Evolutionary conservation across 2,797 vertebrate species (phyloP).

Genomic region (Urocyon cinereoargenteus): DNA sequence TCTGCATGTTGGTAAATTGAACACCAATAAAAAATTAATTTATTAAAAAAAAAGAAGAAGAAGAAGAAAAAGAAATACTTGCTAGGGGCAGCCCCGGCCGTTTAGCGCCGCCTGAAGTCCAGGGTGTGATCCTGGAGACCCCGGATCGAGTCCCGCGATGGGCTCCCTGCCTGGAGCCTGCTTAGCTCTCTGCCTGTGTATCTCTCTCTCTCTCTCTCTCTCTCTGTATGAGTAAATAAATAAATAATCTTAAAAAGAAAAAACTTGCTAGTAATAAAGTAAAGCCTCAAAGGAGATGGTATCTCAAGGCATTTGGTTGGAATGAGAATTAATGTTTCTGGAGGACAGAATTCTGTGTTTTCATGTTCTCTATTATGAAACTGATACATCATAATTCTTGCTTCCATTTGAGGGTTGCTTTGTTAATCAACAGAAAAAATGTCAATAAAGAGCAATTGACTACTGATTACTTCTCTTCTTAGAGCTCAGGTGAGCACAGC

Average conservation of each 20-base stretch:
- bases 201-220: too few relatives aligned
- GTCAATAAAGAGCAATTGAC: background rate
- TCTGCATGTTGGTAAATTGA: too few relatives aligned
- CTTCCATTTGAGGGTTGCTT: background rate
- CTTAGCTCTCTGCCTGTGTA: too few relatives aligned
- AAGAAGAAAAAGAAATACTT: too few relatives aligned
- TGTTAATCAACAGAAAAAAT: background rate
- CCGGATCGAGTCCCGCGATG: too few relatives aligned
- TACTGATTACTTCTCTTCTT: background rate
- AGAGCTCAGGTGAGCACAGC: background rate
- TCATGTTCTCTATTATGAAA: background rate
- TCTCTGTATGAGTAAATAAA: too few relatives aligned
- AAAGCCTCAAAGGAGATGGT: background rate
- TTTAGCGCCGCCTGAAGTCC: too few relatives aligned
- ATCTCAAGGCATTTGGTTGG: background rate
- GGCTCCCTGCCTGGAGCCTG: too few relatives aligned
- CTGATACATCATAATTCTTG: background rate
- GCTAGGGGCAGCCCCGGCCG: too few relatives aligned
- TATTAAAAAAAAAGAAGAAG: too few relatives aligned
- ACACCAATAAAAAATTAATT: too few relatives aligned
- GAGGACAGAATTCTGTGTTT: background rate
- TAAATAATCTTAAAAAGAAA: background rate
- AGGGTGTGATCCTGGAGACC: too few relatives aligned
- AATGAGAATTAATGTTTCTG: background rate
- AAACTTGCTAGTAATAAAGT: slow-evolving; percentile 7